These are phyloP conservation scores for Equus przewalskii DNA, from an alignment of 2,113 vertebrate genomes.

Conservation along the genomic window DNA sequence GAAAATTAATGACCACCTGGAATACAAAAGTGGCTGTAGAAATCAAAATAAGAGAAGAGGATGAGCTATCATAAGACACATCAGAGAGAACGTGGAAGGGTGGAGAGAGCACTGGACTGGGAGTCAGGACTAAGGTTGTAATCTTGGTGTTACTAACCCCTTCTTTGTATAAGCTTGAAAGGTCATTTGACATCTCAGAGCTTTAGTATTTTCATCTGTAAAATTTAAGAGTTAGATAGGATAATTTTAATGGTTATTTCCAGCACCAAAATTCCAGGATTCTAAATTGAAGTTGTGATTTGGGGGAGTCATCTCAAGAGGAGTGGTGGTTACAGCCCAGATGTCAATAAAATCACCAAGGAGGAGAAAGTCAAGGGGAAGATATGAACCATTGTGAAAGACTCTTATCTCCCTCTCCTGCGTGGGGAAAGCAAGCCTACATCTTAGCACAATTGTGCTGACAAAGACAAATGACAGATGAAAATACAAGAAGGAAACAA, in stretches of 20 bases:
- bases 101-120: not conserved
- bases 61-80: not conserved
- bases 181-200: not conserved
- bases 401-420: not conserved
- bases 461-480: not conserved
- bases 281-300: not conserved
- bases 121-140: not conserved
- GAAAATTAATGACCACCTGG: not conserved
- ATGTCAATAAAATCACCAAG: not conserved
- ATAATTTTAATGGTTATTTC: not conserved
- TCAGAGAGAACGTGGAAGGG: rapidly evolving
- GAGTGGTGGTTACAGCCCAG: not conserved
- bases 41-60: not conserved
- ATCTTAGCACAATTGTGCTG: not conserved
- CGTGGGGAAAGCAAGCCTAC: not conserved
- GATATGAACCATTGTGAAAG: not conserved
- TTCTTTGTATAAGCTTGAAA: not conserved
- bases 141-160: not conserved
- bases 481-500: not conserved
- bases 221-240: not conserved
- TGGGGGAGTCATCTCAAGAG: not conserved
- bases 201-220: not conserved
- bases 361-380: not conserved
- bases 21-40: not conserved
- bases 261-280: not conserved